Percentiles rank a stretch among this genome's conserved stretches.
These are phyloP conservation scores for Aporrectodea caliginosa DNA, from an alignment of 1,140 invertebrate species.

Conservation along the genomic window DNA sequence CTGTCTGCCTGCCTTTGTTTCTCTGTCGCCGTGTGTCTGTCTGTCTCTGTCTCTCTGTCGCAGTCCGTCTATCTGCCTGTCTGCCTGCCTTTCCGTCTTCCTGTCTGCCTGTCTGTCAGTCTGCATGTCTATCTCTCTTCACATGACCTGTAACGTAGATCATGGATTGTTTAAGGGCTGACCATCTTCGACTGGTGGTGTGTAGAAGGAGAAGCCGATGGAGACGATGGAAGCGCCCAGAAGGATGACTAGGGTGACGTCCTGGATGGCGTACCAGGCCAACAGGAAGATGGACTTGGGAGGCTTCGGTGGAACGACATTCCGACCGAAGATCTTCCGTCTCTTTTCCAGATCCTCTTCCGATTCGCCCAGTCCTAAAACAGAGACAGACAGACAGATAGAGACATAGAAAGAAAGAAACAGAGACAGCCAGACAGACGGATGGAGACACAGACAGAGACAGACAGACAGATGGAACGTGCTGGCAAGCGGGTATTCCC, in stretches of 20 bases:
- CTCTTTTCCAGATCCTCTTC: not conserved
- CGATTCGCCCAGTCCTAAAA: not conserved
- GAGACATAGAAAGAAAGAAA: not conserved
- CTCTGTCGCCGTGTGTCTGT: too few species aligned
- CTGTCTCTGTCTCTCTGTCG: too few species aligned
- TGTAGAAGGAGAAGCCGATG: slow-evolving; percentile 35
- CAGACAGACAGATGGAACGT: not conserved
- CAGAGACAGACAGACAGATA: not conserved
- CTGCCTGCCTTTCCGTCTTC: too few species aligned
- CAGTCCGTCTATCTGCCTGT: too few species aligned
- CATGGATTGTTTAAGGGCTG: too few species aligned
- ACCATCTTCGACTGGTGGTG: not conserved
- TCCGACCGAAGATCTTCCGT: slow-evolving; percentile 73
- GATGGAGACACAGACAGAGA: not conserved
- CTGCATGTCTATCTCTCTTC: too few species aligned
- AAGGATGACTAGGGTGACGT: slow-evolving; percentile 89
- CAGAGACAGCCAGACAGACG: not conserved
- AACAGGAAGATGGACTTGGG: slow-evolving; percentile 94
- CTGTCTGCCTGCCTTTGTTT: too few species aligned
- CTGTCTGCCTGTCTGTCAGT: too few species aligned
- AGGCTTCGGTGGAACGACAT: slow-evolving; percentile 93
- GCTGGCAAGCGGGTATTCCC: not conserved
- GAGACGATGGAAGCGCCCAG: slow-evolving; percentile 34
- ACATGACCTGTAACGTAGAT: too few species aligned
- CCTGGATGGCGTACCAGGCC: slow-evolving; percentile 96